Percentiles rank a stretch among this genome's conserved stretches.
Conservation (phyloP, 2,888 invertebrate genomes). For the Rhorus exstirpatorius region DNA sequence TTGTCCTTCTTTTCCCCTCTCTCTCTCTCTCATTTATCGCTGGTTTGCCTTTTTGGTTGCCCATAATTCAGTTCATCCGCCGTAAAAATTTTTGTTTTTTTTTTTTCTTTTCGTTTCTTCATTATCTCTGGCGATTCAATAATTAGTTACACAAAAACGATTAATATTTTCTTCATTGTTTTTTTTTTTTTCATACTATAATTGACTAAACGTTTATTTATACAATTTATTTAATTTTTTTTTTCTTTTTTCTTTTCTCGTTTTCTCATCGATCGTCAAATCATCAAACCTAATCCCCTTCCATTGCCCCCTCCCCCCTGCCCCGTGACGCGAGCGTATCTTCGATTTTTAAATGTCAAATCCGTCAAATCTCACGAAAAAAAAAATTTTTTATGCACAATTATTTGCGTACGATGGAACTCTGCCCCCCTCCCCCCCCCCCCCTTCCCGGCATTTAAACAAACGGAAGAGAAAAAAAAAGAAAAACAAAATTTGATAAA, state of each 20-base stretch:
- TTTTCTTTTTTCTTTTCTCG: constrained; percentile 68
- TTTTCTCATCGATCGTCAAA: constrained; percentile 60
- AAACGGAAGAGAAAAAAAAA: constrained; percentile 72
- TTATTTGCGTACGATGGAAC: constrained; percentile 63
- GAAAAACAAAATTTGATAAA: constrained; percentile 75
- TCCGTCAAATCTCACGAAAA: too few relatives aligned
- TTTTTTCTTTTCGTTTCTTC: constrained; percentile 66
- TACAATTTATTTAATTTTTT: constrained; percentile 78
- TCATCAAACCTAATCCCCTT: constrained; percentile 53
- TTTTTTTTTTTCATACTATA: constrained; percentile 78
- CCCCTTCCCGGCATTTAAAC: too few relatives aligned
- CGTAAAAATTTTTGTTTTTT: constrained; percentile 67
- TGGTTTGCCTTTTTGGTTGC: constrained; percentile 79
- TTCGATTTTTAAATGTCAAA: constrained; percentile 45
- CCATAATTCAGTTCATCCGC: constrained; percentile 83
- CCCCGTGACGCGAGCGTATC: constrained; percentile 45
- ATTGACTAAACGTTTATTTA: constrained; percentile 84
- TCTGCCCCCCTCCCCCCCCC: constrained; percentile 8
- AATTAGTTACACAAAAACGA: constrained; percentile 82
- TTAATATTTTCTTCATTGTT: constrained; percentile 74
- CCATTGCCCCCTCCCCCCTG: not conserved
- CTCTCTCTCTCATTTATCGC: constrained; percentile 12
- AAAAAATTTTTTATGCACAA: constrained; percentile 66
- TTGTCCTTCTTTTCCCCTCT: constrained; percentile 65
- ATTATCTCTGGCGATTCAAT: constrained; percentile 73